A percentile compares a stretch with the other conserved stretches of the same genome.
These are phyloP conservation scores for Muscina levida DNA, from an alignment of 2,888 invertebrate species.

Conservation along the genomic window DNA sequence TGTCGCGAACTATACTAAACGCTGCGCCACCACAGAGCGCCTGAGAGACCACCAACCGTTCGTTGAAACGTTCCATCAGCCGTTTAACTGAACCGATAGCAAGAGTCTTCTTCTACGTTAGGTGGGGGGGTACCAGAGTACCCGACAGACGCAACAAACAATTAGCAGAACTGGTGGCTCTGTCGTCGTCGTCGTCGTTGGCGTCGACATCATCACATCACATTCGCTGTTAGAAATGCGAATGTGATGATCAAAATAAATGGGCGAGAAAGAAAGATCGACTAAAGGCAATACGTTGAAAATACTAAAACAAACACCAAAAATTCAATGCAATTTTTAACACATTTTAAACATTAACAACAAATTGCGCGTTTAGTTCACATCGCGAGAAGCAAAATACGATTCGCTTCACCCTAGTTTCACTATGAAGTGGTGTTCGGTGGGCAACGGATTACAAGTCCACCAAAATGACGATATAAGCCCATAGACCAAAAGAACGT, in stretches of 20 bases:
- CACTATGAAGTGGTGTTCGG: too few species aligned
- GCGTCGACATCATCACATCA: not conserved
- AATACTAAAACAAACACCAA: not conserved
- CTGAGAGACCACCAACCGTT: slow-evolving; percentile 37
- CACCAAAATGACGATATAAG: too few species aligned
- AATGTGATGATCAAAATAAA: slow-evolving; percentile 44
- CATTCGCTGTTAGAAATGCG: slow-evolving; percentile 23
- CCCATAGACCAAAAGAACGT: slow-evolving; percentile 46
- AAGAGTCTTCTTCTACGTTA: slow-evolving; percentile 1
- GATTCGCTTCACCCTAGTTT: too few species aligned
- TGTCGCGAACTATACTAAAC: slow-evolving; percentile 47
- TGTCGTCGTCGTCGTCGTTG: not conserved
- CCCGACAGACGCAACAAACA: not conserved
- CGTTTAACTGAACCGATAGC: not conserved
- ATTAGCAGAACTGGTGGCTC: not conserved
- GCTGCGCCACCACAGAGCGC: slow-evolving; percentile 51
- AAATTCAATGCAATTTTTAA: slow-evolving; percentile 5
- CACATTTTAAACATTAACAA: slow-evolving; percentile 20
- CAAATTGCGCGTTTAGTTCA: not conserved
- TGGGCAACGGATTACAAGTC: too few species aligned
- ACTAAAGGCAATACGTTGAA: not conserved
- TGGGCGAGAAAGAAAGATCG: slow-evolving; percentile 16
- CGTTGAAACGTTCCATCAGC: not conserved
- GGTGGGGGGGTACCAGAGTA: not conserved
- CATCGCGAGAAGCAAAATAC: not conserved